Evolutionary conservation across 2,113 vertebrate genomes (phyloP).

Genomic region (Craseonycteris thonglongyai): DNA sequence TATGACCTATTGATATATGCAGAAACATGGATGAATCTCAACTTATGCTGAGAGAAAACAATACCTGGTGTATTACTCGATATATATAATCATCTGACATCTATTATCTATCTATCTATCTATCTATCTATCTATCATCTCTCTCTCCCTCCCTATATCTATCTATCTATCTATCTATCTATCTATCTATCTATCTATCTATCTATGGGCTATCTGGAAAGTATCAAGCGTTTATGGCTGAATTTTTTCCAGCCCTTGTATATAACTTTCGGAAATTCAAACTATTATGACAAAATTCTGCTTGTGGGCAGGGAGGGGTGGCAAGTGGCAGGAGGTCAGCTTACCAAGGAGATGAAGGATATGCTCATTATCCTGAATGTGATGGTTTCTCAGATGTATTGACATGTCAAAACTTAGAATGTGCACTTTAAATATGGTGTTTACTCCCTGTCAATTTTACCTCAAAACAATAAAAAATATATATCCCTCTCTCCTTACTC

Average conservation of each 20-base stretch:
- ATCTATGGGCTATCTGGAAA: no score
- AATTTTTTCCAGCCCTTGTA: no score
- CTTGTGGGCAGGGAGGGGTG: no score
- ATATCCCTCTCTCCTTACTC: neutral
- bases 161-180: no score
- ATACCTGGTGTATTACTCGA: neutral
- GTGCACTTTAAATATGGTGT: neutral
- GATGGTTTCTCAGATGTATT: neutral
- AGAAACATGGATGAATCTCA: neutral
- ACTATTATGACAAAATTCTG: neutral
- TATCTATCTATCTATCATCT: no score
- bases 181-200: no score
- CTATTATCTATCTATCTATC: no score
- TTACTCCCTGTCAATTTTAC: neutral
- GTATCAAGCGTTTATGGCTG: no score
- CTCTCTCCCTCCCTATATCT: no score
- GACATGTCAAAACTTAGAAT: neutral
- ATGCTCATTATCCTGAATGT: neutral
- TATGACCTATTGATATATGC: neutral
- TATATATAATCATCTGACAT: no score
- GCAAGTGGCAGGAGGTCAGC: neutral
- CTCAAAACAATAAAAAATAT: neutral
- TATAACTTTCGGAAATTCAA: neutral
- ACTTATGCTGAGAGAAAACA: neutral
- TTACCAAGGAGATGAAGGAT: neutral